A percentile compares a stretch with the other conserved stretches of the same genome.
Conservation (phyloP, 2,113 vertebrate species). For the Uria aalge region DNA sequence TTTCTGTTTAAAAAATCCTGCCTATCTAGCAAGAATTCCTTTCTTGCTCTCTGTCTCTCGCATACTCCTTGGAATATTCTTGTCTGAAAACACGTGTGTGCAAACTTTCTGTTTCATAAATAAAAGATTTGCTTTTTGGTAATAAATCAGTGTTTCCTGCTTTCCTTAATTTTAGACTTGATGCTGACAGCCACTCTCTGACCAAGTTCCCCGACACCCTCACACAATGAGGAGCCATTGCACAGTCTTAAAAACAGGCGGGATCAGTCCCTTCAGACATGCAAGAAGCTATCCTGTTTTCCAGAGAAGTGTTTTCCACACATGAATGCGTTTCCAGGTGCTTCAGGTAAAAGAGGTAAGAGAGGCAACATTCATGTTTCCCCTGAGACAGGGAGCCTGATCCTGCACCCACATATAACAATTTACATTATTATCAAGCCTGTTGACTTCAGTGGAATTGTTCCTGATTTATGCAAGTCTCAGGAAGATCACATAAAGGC, state of each 20-base stretch:
- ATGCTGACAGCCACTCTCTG: slow-evolving; percentile 35
- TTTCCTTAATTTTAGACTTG: slow-evolving; percentile 36
- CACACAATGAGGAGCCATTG: background rate
- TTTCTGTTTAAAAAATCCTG: background rate
- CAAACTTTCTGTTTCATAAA: slow-evolving; percentile 20
- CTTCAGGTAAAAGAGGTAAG: background rate
- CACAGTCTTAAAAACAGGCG: background rate
- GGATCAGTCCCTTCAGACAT: background rate
- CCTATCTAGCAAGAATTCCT: background rate
- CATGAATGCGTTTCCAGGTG: background rate
- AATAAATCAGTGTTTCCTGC: slow-evolving; percentile 45
- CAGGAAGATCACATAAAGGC: background rate
- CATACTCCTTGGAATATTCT: background rate
- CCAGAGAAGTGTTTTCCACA: background rate
- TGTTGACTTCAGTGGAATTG: background rate
- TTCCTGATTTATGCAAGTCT: background rate
- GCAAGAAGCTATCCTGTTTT: background rate
- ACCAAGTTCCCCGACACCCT: slow-evolving; percentile 2
- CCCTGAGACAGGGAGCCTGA: background rate
- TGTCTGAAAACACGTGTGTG: background rate
- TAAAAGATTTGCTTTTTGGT: background rate
- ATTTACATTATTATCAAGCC: background rate
- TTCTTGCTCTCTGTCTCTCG: background rate
- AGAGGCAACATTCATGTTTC: background rate
- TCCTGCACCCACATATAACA: background rate